Conservation (phyloP, 2,113 vertebrate genomes). For the Hucho hucho region DNA sequence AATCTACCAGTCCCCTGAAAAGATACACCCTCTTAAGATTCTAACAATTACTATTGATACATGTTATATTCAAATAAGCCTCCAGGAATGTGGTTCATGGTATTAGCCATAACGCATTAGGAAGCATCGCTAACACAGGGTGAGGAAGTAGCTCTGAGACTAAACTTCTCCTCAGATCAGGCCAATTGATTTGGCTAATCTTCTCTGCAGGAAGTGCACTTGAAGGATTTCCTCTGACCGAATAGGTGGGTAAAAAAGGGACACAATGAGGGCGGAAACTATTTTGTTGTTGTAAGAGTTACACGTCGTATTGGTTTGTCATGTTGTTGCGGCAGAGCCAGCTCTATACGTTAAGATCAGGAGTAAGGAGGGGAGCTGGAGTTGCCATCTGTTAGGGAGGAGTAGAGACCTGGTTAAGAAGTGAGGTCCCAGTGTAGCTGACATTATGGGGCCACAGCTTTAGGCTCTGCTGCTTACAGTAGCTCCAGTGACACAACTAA, state of each 20-base stretch:
- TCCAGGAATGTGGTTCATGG: background rate
- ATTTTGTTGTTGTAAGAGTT: background rate
- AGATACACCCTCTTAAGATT: no score
- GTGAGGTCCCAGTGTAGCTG: background rate
- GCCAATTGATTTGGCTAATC: slow-evolving; percentile 37
- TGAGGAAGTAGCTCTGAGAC: slow-evolving; percentile 24
- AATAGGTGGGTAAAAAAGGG: background rate
- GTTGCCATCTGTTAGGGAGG: slow-evolving; percentile 6
- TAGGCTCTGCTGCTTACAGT: background rate
- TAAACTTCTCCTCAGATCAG: slow-evolving; percentile 22
- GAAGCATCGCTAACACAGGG: slow-evolving; percentile 6
- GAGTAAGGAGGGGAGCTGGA: background rate
- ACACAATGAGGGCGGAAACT: background rate
- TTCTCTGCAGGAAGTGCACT: slow-evolving; percentile 26
- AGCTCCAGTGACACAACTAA: background rate
- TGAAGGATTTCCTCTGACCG: slow-evolving; percentile 27
- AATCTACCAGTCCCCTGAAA: background rate
- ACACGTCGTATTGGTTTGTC: slow-evolving; percentile 13
- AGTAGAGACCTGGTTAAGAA: background rate
- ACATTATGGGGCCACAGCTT: slow-evolving; percentile 11
- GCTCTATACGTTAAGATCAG: background rate
- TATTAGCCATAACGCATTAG: background rate
- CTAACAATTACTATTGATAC: background rate
- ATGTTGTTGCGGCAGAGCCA: slow-evolving; percentile 5
- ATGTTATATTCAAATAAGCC: background rate